Percentiles rank a stretch among this genome's conserved stretches.
Evolutionary conservation across 2,797 vertebrate genomes (phyloP).

Genomic region (Poecile montanus): DNA sequence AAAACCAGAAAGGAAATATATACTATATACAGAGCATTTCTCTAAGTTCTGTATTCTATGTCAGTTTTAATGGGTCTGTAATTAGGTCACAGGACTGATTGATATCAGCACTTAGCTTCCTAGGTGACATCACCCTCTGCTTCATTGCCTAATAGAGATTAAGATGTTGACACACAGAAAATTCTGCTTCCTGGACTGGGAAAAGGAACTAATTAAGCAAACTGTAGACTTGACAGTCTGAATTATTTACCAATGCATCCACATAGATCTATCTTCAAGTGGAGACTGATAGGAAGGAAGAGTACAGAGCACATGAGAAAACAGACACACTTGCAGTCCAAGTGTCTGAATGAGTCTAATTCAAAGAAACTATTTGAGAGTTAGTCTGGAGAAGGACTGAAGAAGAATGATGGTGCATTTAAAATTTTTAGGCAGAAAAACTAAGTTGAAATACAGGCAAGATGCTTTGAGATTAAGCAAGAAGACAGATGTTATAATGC

Average conservation of each 20-base stretch:
- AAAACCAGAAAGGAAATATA: neutral
- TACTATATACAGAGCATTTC: neutral
- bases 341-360: neutral
- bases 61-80: slow-evolving; percentile 41
- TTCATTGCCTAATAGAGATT: neutral
- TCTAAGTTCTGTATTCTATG: neutral
- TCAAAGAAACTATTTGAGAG: neutral
- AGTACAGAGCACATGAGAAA: neutral
- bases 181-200: neutral
- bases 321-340: rapidly evolving
- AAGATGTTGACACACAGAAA: neutral
- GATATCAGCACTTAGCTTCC: slow-evolving; percentile 26
- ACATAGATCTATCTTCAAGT: neutral
- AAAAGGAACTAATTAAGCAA: slow-evolving; percentile 13
- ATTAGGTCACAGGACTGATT: slow-evolving; percentile 18
- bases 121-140: slow-evolving; percentile 9
- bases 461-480: neutral
- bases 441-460: neutral
- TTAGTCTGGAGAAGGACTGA: neutral
- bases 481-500: neutral
- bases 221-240: neutral
- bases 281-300: neutral
- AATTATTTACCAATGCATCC: neutral
- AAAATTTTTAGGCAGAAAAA: neutral
- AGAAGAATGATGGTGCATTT: neutral